Evolutionary conservation across 2,113 vertebrate genomes (phyloP).

Genomic region (Cephalopterus ornatus): DNA sequence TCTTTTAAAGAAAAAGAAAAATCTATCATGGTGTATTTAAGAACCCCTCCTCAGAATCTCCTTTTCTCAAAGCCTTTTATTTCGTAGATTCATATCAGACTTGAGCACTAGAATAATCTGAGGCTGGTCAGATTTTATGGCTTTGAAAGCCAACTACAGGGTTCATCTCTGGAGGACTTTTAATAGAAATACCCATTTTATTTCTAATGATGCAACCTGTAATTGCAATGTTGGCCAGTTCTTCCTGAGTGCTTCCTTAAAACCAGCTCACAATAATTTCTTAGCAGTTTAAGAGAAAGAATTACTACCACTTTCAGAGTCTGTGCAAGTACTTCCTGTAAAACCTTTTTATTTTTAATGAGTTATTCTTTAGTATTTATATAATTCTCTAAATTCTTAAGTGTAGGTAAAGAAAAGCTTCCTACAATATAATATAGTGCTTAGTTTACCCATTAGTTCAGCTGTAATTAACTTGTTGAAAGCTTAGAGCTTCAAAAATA

Average conservation of each 20-base stretch:
- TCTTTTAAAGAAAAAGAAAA: neutral
- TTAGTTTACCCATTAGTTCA: constrained; percentile 67
- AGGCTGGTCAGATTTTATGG: neutral
- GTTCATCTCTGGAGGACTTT: neutral
- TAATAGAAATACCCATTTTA: neutral
- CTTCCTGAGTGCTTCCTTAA: neutral
- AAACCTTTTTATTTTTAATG: constrained; percentile 43
- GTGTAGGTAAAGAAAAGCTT: constrained; percentile 41
- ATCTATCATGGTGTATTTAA: neutral
- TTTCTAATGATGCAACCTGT: neutral
- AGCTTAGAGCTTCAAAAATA: constrained; percentile 71
- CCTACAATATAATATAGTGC: neutral
- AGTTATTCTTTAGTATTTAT: constrained; percentile 48
- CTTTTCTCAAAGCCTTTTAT: neutral
- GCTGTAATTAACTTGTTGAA: constrained; percentile 70
- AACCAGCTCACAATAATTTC: neutral
- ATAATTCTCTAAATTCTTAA: constrained; percentile 61
- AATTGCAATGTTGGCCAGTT: neutral
- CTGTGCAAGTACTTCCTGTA: constrained; percentile 14
- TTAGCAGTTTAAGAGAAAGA: neutral
- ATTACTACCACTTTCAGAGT: constrained; percentile 1
- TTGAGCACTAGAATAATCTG: neutral
- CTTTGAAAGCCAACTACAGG: neutral
- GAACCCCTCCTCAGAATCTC: neutral
- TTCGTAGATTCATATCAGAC: neutral